Evolutionary conservation across 2,797 vertebrate species (phyloP).

Genomic region (Diceros bicornis): DNA sequence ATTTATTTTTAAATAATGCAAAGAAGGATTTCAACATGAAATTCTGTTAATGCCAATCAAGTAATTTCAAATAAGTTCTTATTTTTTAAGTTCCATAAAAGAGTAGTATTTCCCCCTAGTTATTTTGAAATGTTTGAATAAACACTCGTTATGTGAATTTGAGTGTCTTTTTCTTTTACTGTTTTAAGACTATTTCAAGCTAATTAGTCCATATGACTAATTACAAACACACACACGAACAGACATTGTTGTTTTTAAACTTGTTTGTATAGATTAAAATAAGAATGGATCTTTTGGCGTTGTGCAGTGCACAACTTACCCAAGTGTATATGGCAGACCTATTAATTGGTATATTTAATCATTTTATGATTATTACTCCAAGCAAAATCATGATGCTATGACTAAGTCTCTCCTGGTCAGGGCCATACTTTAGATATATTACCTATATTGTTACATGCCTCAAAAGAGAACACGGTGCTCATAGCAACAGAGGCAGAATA

Average conservation of each 20-base stretch:
- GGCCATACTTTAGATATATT: slow-evolving; percentile 50
- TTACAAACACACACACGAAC: slow-evolving; percentile 10
- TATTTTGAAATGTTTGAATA: not conserved
- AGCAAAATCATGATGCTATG: slow-evolving; percentile 57
- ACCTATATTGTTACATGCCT: slow-evolving; percentile 42
- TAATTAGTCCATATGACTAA: slow-evolving; percentile 36
- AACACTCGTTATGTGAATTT: not conserved
- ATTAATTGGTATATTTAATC: not conserved
- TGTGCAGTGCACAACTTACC: not conserved
- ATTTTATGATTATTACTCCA: slow-evolving; percentile 33
- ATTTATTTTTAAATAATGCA: slow-evolving; percentile 22
- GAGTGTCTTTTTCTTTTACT: slow-evolving; percentile 10
- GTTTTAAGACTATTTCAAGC: slow-evolving; percentile 7
- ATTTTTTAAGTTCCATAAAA: slow-evolving; percentile 16
- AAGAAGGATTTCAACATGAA: slow-evolving; percentile 18
- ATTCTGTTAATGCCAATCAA: not conserved
- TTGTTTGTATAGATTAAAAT: not conserved
- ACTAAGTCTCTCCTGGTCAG: slow-evolving; percentile 65
- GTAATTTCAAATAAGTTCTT: slow-evolving; percentile 24
- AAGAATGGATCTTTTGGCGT: not conserved
- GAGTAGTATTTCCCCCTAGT: not conserved
- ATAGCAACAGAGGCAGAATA: slow-evolving; percentile 78
- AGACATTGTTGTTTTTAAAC: not conserved
- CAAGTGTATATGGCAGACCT: not conserved
- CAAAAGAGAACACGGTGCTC: slow-evolving; percentile 57